Percentiles rank a stretch among this genome's conserved stretches.
These are phyloP conservation scores for Australoheros scitulus DNA, from an alignment of 2,113 vertebrate species.

Conservation along the genomic window DNA sequence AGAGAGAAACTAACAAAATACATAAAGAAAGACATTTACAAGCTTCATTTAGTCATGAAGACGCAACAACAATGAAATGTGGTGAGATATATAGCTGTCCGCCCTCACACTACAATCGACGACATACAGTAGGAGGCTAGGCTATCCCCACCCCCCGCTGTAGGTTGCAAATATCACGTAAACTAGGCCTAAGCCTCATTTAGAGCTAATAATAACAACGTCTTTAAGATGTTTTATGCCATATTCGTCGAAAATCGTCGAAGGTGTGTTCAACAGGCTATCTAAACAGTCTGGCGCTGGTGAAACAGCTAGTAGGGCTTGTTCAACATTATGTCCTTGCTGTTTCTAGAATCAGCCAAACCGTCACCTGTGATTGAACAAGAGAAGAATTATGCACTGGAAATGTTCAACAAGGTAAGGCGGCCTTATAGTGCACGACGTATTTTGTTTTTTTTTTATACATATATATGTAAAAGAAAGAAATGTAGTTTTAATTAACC, in stretches of 20 bases:
- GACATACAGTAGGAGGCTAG: constrained; percentile 72
- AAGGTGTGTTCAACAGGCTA: background rate
- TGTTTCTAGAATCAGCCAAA: constrained; percentile 49
- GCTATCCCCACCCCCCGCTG: constrained; percentile 67
- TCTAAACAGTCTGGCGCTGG: background rate
- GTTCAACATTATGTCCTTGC: constrained; percentile 50
- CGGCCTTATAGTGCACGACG: background rate
- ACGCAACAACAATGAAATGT: background rate
- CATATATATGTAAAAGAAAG: background rate
- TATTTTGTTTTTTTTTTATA: too few relatives aligned
- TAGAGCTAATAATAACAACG: constrained; percentile 35
- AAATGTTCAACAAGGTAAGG: background rate
- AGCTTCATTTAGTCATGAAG: background rate
- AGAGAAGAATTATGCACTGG: background rate
- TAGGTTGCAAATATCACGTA: constrained; percentile 57
- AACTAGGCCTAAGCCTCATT: constrained; percentile 62
- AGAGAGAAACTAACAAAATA: background rate
- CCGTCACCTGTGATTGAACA: constrained; percentile 35
- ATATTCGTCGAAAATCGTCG: constrained; percentile 24
- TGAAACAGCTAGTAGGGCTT: background rate
- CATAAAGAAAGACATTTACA: background rate
- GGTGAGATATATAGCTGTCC: constrained; percentile 39
- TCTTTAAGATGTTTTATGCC: background rate
- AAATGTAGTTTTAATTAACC: constrained; percentile 8
- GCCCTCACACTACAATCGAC: constrained; percentile 70